Percentiles rank a stretch among this genome's conserved stretches.
These are phyloP conservation scores for Chromobotia macracanthus DNA, from an alignment of 2,797 vertebrate genomes.

Conservation along the genomic window DNA sequence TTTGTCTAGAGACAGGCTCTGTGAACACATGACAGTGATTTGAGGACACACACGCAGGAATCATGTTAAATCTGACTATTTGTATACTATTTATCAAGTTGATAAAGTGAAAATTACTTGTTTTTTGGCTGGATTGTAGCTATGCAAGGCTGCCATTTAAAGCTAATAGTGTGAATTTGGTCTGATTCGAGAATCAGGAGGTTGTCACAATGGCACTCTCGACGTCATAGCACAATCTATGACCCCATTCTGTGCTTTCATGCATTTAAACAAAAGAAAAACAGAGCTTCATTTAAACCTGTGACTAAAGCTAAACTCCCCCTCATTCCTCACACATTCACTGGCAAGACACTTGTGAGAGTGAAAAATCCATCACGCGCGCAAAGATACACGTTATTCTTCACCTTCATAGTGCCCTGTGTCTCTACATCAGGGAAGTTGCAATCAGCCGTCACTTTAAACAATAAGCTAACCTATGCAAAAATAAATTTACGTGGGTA, in stretches of 20 bases:
- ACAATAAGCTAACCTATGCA: constrained; percentile 71
- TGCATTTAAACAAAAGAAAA: constrained; percentile 78
- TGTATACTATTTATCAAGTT: background rate
- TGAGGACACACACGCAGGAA: background rate
- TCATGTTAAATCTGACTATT: background rate
- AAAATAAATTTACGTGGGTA: constrained; percentile 70
- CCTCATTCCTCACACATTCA: constrained; percentile 63
- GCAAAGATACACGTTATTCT: constrained; percentile 55
- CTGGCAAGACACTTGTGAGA: constrained; percentile 44
- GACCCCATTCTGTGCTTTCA: constrained; percentile 72
- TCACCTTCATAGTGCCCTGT: constrained; percentile 49
- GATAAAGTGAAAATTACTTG: background rate
- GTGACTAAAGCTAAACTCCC: constrained; percentile 73
- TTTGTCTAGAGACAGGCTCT: background rate
- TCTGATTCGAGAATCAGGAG: no score
- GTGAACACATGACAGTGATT: background rate
- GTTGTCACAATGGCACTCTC: constrained; percentile 55
- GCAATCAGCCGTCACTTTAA: constrained; percentile 63
- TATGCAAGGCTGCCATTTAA: background rate
- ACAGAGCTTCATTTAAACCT: constrained; percentile 73
- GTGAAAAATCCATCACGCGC: constrained; percentile 51
- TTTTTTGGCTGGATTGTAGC: background rate
- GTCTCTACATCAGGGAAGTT: constrained; percentile 71
- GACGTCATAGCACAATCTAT: constrained; percentile 72
- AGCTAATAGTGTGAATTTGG: constrained; percentile 29